phyloP scores from a whole-genome alignment of 2,797 vertebrate genomes.

The Mus caroli region DNA sequence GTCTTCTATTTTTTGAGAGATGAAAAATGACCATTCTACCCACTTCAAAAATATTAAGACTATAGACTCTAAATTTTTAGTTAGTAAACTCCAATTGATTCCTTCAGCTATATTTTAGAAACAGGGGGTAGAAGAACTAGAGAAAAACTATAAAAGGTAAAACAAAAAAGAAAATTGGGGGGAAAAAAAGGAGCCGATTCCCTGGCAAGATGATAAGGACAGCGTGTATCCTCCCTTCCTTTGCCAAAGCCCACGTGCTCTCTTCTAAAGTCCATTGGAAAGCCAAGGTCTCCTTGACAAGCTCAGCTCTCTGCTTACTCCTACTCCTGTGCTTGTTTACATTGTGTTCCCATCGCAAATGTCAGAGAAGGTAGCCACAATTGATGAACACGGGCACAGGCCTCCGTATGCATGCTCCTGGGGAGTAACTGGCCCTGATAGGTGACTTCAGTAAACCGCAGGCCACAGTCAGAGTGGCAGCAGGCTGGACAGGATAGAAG shows the following conservation, averaged over 20 bases:
- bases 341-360: not conserved
- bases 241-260: not conserved
- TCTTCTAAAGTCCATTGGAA: not conserved
- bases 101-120: slow-evolving; percentile 4
- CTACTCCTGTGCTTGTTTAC: not conserved
- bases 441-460: not conserved
- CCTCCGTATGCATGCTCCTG: fast-evolving
- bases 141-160: not conserved
- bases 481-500: not conserved
- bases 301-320: not conserved
- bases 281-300: not conserved
- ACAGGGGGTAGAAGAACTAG: not conserved
- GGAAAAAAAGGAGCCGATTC: no score
- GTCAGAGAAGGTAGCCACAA: not conserved
- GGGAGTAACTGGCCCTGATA: not conserved
- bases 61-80: slow-evolving; percentile 37
- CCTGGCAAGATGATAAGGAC: not conserved
- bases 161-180: not conserved
- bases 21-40: slow-evolving; percentile 22
- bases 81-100: not conserved
- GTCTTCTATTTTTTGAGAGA: slow-evolving; percentile 60
- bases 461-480: not conserved
- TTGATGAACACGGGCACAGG: not conserved
- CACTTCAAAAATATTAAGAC: slow-evolving; percentile 51
- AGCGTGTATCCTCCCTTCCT: not conserved